These are phyloP conservation scores for Istiophorus platypterus DNA, from an alignment of 2,113 vertebrate genomes.

Conservation along the genomic window DNA sequence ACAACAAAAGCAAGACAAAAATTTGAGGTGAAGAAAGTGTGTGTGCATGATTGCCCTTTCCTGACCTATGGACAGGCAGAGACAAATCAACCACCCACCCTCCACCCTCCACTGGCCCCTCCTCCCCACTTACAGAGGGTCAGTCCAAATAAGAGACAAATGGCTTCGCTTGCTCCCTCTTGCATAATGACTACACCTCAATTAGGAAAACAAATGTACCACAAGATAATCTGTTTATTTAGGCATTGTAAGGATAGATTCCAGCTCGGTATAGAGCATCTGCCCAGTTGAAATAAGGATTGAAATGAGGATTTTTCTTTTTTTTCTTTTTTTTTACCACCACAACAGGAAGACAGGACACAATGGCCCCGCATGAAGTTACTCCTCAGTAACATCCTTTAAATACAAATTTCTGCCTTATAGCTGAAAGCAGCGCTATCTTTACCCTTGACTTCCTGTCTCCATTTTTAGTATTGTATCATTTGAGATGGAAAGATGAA, in stretches of 20 bases:
- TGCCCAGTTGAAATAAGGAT: background rate
- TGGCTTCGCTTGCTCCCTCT: slow-evolving; percentile 41
- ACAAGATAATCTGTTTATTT: slow-evolving; percentile 55
- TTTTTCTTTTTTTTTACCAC: slow-evolving; percentile 31
- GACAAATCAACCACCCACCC: slow-evolving; percentile 54
- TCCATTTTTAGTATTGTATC: slow-evolving; percentile 2
- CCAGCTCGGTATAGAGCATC: background rate
- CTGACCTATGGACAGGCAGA: slow-evolving; percentile 63
- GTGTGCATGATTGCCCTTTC: slow-evolving; percentile 25
- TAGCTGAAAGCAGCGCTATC: background rate
- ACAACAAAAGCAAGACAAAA: slow-evolving; percentile 36
- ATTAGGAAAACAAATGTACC: slow-evolving; percentile 52
- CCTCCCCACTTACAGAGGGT: slow-evolving; percentile 55
- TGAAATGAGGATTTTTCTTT: slow-evolving; percentile 10
- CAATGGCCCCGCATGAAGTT: slow-evolving; percentile 5
- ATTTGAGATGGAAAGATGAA: slow-evolving; percentile 1
- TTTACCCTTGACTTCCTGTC: slow-evolving; percentile 5
- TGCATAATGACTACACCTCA: slow-evolving; percentile 41
- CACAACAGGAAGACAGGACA: slow-evolving; percentile 37
- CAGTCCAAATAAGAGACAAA: slow-evolving; percentile 60
- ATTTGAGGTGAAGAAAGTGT: slow-evolving; percentile 35
- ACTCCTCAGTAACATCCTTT: slow-evolving; percentile 4
- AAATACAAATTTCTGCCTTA: slow-evolving; percentile 23
- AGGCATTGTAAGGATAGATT: slow-evolving; percentile 24
- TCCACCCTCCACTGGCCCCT: background rate